Conservation (phyloP, 2,113 vertebrate genomes). For the Phyllostomus hastatus region DNA sequence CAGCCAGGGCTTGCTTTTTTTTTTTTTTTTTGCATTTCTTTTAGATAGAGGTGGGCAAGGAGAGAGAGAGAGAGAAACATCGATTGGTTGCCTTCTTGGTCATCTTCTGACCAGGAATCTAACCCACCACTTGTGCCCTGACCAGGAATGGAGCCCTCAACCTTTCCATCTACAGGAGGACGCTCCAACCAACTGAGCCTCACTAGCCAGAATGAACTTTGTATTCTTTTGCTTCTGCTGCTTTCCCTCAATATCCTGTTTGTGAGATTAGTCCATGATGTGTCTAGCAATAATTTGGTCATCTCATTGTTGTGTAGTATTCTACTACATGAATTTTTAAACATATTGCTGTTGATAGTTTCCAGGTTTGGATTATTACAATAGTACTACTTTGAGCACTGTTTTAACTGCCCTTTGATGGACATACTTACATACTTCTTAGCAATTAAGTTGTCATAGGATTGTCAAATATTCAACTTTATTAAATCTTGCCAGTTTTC, state of each 20-base stretch:
- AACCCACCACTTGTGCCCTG: too few relatives aligned
- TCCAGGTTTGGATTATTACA: background rate
- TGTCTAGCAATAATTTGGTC: background rate
- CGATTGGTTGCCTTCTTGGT: too few relatives aligned
- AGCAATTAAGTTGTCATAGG: background rate
- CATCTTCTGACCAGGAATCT: too few relatives aligned
- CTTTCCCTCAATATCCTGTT: background rate
- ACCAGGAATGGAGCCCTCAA: too few relatives aligned
- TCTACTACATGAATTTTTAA: background rate
- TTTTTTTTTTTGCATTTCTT: too few relatives aligned
- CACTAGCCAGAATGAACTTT: background rate
- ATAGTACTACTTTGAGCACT: background rate
- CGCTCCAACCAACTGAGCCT: too few relatives aligned
- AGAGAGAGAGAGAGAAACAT: too few relatives aligned
- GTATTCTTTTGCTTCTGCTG: slow-evolving; percentile 1
- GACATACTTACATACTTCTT: background rate
- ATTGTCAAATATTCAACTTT: background rate
- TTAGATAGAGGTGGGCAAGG: too few relatives aligned
- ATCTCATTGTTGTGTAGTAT: background rate
- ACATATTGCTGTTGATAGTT: background rate
- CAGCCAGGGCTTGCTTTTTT: too few relatives aligned
- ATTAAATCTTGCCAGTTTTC: slow-evolving; percentile 1
- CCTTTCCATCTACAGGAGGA: too few relatives aligned
- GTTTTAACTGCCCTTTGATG: slow-evolving; percentile 10
- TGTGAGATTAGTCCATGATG: background rate